Conservation (phyloP, 2,113 vertebrate genomes). For the Pseudonaja textilis region DNA sequence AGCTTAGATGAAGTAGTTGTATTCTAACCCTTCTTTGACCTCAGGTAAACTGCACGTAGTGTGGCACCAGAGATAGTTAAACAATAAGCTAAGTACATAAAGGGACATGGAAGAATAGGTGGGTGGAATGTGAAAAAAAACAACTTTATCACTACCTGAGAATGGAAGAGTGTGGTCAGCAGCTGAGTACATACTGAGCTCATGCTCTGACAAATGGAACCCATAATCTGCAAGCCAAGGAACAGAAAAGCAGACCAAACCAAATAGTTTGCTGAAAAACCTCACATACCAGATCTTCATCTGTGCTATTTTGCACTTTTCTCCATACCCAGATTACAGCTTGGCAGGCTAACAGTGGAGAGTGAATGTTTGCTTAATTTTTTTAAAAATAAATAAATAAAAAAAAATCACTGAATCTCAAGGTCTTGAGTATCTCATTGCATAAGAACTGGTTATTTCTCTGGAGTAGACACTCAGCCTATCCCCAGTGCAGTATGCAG, state of each 20-base stretch:
- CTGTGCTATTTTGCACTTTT: background rate
- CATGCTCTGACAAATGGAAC: background rate
- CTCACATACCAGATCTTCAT: background rate
- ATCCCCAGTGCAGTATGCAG: background rate
- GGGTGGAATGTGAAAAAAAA: background rate
- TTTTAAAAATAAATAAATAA: background rate
- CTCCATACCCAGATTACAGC: background rate
- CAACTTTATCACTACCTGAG: background rate
- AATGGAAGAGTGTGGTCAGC: background rate
- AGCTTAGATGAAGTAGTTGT: background rate
- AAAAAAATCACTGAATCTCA: background rate
- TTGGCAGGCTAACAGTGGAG: background rate
- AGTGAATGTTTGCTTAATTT: background rate
- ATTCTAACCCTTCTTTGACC: background rate
- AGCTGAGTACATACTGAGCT: background rate
- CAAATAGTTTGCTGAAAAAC: background rate
- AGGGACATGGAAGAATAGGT: background rate
- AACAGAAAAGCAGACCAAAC: background rate
- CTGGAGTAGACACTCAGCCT: background rate
- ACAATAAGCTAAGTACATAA: background rate
- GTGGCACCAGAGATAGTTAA: background rate
- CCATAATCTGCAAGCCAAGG: background rate
- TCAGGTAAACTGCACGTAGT: background rate
- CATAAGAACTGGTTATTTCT: background rate
- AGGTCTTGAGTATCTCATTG: background rate